These are phyloP conservation scores for Salminus brasiliensis DNA, from an alignment of 2,113 vertebrate genomes.

Conservation along the genomic window DNA sequence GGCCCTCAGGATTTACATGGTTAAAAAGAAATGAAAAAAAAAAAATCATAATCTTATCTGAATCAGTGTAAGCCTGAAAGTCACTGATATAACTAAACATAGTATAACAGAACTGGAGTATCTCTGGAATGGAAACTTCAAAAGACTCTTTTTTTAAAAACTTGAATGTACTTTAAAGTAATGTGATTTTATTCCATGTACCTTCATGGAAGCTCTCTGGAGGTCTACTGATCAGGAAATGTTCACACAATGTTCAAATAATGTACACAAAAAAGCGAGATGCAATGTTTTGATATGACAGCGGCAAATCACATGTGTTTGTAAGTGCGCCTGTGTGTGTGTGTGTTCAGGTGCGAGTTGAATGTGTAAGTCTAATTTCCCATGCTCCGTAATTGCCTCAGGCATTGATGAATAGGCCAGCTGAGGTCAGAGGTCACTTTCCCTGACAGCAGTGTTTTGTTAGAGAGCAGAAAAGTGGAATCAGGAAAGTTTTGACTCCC, in stretches of 20 bases:
- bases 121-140: too few relatives aligned
- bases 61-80: too few relatives aligned
- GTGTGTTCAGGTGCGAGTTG: slow-evolving; percentile 20
- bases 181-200: too few relatives aligned
- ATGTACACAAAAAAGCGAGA: too few relatives aligned
- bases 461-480: slow-evolving; percentile 19
- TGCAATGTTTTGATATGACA: not conserved
- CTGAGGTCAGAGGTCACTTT: slow-evolving; percentile 44
- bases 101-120: too few relatives aligned
- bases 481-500: not conserved
- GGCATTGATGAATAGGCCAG: slow-evolving; percentile 21
- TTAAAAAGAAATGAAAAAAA: too few relatives aligned
- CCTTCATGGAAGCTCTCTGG: not conserved
- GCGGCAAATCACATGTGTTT: not conserved
- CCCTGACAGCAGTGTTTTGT: slow-evolving; percentile 21
- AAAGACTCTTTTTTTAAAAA: too few relatives aligned
- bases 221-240: not conserved
- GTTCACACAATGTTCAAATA: too few relatives aligned
- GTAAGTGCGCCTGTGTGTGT: not conserved
- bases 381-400: slow-evolving; percentile 21
- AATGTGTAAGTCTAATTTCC: slow-evolving; percentile 43
- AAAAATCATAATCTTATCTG: too few relatives aligned
- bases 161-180: too few relatives aligned
- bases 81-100: too few relatives aligned
- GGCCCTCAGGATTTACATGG: too few relatives aligned